These are phyloP conservation scores for Tryphoninae sp. DNA, from an alignment of 2,888 invertebrate species.

Conservation along the genomic window DNA sequence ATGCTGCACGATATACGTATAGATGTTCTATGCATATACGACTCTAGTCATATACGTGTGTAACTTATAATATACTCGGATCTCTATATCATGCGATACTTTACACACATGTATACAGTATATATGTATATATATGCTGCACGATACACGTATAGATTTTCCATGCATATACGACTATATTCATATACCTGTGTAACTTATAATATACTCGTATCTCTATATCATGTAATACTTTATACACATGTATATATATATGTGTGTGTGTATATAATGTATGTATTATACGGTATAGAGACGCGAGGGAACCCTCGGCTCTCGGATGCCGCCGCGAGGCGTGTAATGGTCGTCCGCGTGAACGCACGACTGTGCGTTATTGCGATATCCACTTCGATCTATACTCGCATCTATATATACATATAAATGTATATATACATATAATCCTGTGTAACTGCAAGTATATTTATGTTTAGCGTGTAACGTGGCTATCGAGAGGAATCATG, in stretches of 20 bases:
- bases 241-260: neutral
- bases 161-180: neutral
- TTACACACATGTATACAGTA: neutral
- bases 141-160: constrained; percentile 7
- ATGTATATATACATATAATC: neutral
- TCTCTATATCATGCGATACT: neutral
- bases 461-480: neutral
- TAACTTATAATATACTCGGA: too few relatives aligned
- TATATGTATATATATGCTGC: neutral
- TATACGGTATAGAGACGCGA: constrained; percentile 10
- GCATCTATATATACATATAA: neutral
- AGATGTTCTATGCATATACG: neutral
- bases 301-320: constrained; percentile 32
- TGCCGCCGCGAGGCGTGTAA: constrained; percentile 25
- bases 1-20: constrained; percentile 19
- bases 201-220: too few relatives aligned
- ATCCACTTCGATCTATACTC: constrained; percentile 49
- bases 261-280: neutral
- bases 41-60: neutral
- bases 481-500: neutral
- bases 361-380: constrained; percentile 46
- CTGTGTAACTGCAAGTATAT: neutral
- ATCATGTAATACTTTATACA: neutral
- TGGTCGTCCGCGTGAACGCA: constrained; percentile 41
- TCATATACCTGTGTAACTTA: neutral